A percentile compares a stretch with the other conserved stretches of the same genome.
These are phyloP conservation scores for Chrysolina americana DNA, from an alignment of 2,888 invertebrate genomes.

Conservation along the genomic window DNA sequence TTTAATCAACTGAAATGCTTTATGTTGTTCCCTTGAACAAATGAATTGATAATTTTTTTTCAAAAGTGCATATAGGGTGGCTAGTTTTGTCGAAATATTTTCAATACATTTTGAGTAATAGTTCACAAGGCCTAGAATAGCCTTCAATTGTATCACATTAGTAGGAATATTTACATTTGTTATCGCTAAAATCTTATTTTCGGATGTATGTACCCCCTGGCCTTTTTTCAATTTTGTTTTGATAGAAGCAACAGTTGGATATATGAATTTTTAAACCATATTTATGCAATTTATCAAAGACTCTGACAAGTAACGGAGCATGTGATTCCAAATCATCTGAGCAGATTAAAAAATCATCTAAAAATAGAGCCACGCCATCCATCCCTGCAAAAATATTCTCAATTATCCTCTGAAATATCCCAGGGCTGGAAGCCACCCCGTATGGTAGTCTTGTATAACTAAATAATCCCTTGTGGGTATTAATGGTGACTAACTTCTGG, in stretches of 20 bases:
- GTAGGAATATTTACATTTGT: slow-evolving; percentile 35
- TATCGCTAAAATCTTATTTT: slow-evolving; percentile 46
- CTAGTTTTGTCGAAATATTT: slow-evolving; percentile 34
- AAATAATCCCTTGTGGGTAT: slow-evolving; percentile 47
- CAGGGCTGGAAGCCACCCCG: slow-evolving; percentile 42
- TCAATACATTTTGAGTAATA: slow-evolving; percentile 48
- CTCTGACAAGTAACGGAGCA: too few relatives aligned
- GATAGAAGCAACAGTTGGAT: slow-evolving; percentile 48
- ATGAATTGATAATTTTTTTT: slow-evolving; percentile 14
- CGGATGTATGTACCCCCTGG: slow-evolving; percentile 39
- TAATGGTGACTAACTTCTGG: slow-evolving; percentile 39
- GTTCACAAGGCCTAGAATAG: slow-evolving; percentile 39
- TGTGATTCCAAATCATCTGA: slow-evolving; percentile 23
- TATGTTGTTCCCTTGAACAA: slow-evolving; percentile 19
- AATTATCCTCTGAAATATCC: slow-evolving; percentile 46
- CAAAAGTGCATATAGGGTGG: slow-evolving; percentile 23
- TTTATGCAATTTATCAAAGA: slow-evolving; percentile 35
- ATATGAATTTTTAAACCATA: slow-evolving; percentile 42
- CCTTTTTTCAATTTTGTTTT: slow-evolving; percentile 36
- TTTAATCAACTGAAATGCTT: slow-evolving; percentile 2
- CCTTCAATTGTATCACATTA: slow-evolving; percentile 42
- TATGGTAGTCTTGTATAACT: slow-evolving; percentile 42
- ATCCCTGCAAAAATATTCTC: slow-evolving; percentile 42
- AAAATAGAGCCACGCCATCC: slow-evolving; percentile 29
- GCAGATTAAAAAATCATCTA: slow-evolving; percentile 42